phyloP scores from a whole-genome alignment of 2,113 vertebrate genomes.

The Gymnorhina tibicen region DNA sequence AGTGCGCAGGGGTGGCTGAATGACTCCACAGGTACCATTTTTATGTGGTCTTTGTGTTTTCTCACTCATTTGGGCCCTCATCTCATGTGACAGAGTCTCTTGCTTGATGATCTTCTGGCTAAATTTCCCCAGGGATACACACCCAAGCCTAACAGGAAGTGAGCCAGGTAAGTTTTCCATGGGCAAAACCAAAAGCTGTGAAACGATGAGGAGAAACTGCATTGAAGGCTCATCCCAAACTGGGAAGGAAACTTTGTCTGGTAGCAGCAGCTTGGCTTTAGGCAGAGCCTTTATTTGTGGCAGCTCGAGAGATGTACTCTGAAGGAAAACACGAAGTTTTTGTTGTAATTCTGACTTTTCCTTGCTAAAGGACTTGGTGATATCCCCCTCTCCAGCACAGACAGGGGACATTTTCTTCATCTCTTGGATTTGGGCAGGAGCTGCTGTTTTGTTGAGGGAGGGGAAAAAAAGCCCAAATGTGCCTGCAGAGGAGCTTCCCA shows the following conservation, averaged over 20 bases:
- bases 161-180: neutral
- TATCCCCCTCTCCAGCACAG: neutral
- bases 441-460: neutral
- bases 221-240: neutral
- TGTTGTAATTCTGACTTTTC: neutral
- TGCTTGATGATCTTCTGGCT: neutral
- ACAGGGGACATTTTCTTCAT: conserved; percentile 21
- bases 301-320: neutral
- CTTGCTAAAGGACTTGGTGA: neutral
- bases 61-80: neutral
- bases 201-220: neutral
- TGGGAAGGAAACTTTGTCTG: neutral
- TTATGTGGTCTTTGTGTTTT: neutral
- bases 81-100: neutral
- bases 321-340: neutral
- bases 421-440: neutral
- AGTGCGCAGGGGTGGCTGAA: neutral
- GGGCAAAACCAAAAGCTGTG: neutral
- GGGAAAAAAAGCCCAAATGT: neutral
- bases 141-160: fast-evolving
- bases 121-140: neutral
- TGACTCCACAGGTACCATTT: neutral
- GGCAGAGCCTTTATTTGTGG: neutral
- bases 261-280: neutral
- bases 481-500: neutral